Conservation (phyloP, 2,113 vertebrate species). For the Pungitius pungitius region DNA sequence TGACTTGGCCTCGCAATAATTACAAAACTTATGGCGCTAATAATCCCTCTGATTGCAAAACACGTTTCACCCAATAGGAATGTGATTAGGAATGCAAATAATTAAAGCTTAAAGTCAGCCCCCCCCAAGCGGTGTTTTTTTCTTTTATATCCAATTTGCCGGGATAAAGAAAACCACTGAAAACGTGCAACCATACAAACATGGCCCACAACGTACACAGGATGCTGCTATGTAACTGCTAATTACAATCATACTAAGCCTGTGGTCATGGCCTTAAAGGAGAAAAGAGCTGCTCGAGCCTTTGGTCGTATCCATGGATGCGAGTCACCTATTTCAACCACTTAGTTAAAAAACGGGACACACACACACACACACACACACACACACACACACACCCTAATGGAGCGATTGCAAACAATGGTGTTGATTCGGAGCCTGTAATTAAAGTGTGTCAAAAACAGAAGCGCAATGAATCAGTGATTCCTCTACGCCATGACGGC, state of each 20-base stretch:
- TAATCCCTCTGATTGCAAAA: neutral
- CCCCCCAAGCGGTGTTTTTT: neutral
- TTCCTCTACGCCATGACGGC: slow-evolving; percentile 35
- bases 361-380: too few relatives aligned
- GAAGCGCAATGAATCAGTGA: slow-evolving; percentile 43
- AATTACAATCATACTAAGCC: slow-evolving; percentile 43
- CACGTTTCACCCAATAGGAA: neutral
- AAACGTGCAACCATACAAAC: slow-evolving; percentile 23
- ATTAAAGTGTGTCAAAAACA: slow-evolving; percentile 31
- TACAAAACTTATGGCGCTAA: neutral
- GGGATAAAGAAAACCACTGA: neutral
- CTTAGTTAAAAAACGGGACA: too few relatives aligned
- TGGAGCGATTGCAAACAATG: slow-evolving; percentile 40
- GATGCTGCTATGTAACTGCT: slow-evolving; percentile 13
- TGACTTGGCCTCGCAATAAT: neutral
- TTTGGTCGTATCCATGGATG: slow-evolving; percentile 7
- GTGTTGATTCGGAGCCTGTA: slow-evolving; percentile 24
- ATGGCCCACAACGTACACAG: slow-evolving; percentile 9
- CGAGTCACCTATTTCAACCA: slow-evolving; percentile 40
- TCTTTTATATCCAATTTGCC: slow-evolving; percentile 7
- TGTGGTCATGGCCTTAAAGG: neutral
- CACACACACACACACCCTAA: slow-evolving; percentile 4
- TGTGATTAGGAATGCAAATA: neutral
- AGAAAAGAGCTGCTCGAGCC: neutral
- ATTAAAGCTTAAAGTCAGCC: neutral